Evolutionary conservation across 2,888 invertebrate species (phyloP).

Genomic region (Aleiodes leptofemur): DNA sequence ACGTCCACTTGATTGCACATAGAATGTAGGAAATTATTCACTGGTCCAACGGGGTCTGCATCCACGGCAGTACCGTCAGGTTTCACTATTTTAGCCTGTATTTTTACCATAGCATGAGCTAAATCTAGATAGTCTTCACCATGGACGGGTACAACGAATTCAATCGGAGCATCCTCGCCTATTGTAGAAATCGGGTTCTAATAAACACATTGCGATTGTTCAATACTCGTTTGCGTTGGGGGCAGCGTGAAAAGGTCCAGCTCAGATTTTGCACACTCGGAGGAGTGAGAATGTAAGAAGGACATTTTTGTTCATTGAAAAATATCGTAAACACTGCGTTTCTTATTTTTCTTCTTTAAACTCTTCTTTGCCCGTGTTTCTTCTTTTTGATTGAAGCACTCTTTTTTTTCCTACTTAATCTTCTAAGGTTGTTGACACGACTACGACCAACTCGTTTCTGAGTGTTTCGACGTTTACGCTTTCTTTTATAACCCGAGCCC

Average conservation of each 20-base stretch:
- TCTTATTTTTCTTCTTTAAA: not conserved
- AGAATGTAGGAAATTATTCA: too few relatives aligned
- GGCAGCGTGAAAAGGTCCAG: not conserved
- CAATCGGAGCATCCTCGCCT: not conserved
- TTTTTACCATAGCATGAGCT: not conserved
- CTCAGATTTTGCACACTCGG: not conserved
- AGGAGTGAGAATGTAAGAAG: conserved; percentile 8
- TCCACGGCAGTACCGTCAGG: too few relatives aligned
- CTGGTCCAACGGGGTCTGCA: too few relatives aligned
- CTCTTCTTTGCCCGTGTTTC: not conserved
- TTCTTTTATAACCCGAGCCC: conserved; percentile 2
- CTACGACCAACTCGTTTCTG: not conserved
- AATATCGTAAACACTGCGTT: not conserved
- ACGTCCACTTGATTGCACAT: not conserved
- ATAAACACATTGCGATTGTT: conserved; percentile 2
- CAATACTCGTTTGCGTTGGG: not conserved
- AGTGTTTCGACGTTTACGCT: not conserved
- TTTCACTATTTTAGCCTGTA: not conserved
- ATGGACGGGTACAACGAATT: conserved; percentile 1
- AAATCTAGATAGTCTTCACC: conserved; percentile 3
- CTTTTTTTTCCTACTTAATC: not conserved
- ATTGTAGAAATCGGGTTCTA: not conserved
- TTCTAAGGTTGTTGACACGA: not conserved
- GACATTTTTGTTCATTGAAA: conserved; percentile 1
- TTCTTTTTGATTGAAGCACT: not conserved